Evolutionary conservation across 64 coral and sea anemone species (phyloP).

Genomic region (Orbicella faveolata): DNA sequence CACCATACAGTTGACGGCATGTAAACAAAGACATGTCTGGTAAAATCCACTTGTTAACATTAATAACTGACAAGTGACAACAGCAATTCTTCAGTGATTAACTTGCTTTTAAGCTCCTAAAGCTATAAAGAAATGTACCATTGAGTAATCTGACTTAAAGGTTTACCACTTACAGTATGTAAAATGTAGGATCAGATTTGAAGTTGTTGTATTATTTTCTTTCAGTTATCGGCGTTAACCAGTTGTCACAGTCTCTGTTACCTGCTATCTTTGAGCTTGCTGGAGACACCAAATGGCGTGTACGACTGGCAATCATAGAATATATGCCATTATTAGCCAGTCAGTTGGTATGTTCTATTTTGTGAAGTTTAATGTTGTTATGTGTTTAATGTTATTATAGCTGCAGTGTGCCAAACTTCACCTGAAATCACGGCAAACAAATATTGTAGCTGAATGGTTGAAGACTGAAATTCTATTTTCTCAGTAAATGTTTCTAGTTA

Average conservation of each 20-base stretch:
- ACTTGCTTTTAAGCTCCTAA: too few species aligned
- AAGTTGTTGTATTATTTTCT: conserved; percentile 22
- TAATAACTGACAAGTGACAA: too few species aligned
- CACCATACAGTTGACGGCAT: too few species aligned
- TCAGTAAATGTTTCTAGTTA: too few species aligned
- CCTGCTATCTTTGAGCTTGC: conserved; percentile 93
- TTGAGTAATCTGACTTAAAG: too few species aligned
- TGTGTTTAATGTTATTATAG: background rate
- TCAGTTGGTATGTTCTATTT: conserved; percentile 68
- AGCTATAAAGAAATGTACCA: too few species aligned
- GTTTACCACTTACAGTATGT: background rate
- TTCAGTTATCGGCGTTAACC: conserved; percentile 92
- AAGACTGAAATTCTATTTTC: background rate
- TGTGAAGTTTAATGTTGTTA: background rate
- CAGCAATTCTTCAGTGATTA: too few species aligned
- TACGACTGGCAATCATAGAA: conserved; percentile 89
- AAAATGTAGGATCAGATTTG: background rate
- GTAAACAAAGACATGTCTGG: too few species aligned
- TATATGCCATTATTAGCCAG: conserved; percentile 95
- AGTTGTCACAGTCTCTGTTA: conserved; percentile 93
- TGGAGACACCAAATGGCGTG: conserved; percentile 95
- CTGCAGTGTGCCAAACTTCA: background rate
- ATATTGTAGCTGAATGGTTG: background rate
- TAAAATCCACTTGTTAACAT: too few species aligned
- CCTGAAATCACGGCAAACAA: background rate